These are phyloP conservation scores for Trissoscelio sp. DNA, from an alignment of 2,888 invertebrate species.

Conservation along the genomic window DNA sequence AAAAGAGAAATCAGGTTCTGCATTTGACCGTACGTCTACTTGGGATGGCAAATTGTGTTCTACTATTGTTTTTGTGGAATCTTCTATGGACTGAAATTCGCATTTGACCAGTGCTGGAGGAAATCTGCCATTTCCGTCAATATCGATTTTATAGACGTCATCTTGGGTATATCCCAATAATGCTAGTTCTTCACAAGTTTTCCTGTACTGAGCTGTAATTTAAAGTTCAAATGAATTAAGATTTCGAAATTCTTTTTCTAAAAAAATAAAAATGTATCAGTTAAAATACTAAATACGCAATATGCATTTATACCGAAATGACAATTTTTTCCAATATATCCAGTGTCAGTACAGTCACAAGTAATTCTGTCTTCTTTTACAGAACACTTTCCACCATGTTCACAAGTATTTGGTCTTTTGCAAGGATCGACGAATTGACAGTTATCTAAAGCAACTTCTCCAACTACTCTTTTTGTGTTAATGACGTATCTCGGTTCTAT, in stretches of 20 bases:
- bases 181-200: constrained; percentile 96
- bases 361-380: constrained; percentile 94
- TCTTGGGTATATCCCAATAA: constrained; percentile 94
- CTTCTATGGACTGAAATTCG: constrained; percentile 94
- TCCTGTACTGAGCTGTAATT: constrained; percentile 90
- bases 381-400: constrained; percentile 95
- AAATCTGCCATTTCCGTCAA: constrained; percentile 96
- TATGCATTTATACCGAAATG: constrained; percentile 89
- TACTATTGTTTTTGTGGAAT: constrained; percentile 93
- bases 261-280: too few relatives aligned
- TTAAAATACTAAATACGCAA: too few relatives aligned
- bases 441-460: constrained; percentile 95
- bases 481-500: constrained; percentile 93
- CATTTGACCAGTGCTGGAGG: constrained; percentile 96
- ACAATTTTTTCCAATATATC: constrained; percentile 96
- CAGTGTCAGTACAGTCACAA: constrained; percentile 95
- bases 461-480: constrained; percentile 92
- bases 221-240: neutral
- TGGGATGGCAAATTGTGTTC: constrained; percentile 96
- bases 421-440: constrained; percentile 96
- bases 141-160: constrained; percentile 96
- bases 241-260: too few relatives aligned
- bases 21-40: constrained; percentile 92
- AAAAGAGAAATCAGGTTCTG: constrained; percentile 92
- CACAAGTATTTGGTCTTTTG: constrained; percentile 94